Evolutionary conservation across 2,113 vertebrate genomes (phyloP), one percentile per base, ranked within the genome.

Genomic region (Lepus timidus): DNA sequence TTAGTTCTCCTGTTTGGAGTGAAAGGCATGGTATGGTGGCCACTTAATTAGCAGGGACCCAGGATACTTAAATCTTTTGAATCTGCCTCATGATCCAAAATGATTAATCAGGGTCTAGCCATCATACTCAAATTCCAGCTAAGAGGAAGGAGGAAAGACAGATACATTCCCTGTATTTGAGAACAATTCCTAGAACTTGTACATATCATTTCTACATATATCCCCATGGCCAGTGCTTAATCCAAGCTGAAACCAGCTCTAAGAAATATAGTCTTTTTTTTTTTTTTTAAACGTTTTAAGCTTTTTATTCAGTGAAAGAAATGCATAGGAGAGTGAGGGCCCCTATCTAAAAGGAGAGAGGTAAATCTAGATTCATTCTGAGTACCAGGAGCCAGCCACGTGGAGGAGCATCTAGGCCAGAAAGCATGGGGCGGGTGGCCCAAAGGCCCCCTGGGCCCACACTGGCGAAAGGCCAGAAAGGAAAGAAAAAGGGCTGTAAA

Each of bases 1-100:
- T 85, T 82, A 65, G 75, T 96, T 88, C 49, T 87, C 33, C 11
- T 83, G 0, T 85, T 19, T 88, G 23, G 68, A 74, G 25, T 73
- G 27, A 86, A 51, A 84, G 55, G 27, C 31, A 19, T 62, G 55
- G 36, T 61, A 39, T 81, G 16, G 12, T 84, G 33, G 33, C 75
- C 4, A 29, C 73, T 90, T 93, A 61, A 75, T 80, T 20, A 85
- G 14, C 27, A 65, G 27, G 39, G 39, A 58, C 29, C 17, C 31
- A 81, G 25, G 51, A 74, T 65, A 88, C 73, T 64, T 71, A 51
- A 76, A 29, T 25, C 13, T 82, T 93, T 88, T 85, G 14, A 78
- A 71, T 91, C 31, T 94, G 31, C 20, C 16, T 91, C 12, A 19
- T 64, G 49, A 29, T 91, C 93, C 49, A 81, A 44, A 62, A 25